A percentile compares a stretch with the other conserved stretches of the same genome.
phyloP scores from a whole-genome alignment of 2,113 vertebrate species.

The Cryptomyrus ogoouensis region DNA sequence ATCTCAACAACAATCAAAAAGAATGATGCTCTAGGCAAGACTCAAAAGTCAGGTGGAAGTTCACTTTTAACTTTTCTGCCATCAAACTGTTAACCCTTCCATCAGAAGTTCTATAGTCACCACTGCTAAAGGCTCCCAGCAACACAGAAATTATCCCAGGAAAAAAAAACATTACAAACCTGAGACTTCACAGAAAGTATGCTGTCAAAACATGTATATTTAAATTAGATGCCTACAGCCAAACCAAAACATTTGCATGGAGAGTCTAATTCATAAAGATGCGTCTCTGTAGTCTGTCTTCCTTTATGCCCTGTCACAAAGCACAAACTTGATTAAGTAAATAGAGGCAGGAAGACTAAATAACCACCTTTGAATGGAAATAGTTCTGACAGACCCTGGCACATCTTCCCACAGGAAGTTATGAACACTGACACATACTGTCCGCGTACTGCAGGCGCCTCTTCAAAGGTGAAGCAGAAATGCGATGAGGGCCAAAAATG shows the following conservation, averaged over 20 bases:
- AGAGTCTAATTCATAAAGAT: conserved; percentile 20
- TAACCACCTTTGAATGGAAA: neutral
- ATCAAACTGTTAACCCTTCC: neutral
- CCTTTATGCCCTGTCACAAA: neutral
- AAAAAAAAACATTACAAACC: neutral
- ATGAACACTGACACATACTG: neutral
- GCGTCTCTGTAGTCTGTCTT: neutral
- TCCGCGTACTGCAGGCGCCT: neutral
- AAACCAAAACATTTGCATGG: conserved; percentile 16
- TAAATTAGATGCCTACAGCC: neutral
- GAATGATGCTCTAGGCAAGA: neutral
- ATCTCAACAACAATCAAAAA: neutral
- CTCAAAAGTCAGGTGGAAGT: neutral
- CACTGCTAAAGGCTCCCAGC: too few relatives aligned
- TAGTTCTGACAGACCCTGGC: neutral
- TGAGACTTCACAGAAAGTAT: neutral
- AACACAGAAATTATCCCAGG: neutral
- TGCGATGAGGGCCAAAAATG: neutral
- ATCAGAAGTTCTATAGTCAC: neutral
- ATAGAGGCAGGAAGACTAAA: conserved; percentile 1
- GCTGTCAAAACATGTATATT: conserved; percentile 1
- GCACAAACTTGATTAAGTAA: conserved; percentile 8
- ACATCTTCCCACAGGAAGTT: neutral
- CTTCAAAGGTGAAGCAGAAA: conserved; percentile 2
- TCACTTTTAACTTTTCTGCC: neutral